A percentile compares a stretch with the other conserved stretches of the same genome.
Evolutionary conservation across 2,113 vertebrate species (phyloP).

Genomic region (Rhinoderma darwinii): DNA sequence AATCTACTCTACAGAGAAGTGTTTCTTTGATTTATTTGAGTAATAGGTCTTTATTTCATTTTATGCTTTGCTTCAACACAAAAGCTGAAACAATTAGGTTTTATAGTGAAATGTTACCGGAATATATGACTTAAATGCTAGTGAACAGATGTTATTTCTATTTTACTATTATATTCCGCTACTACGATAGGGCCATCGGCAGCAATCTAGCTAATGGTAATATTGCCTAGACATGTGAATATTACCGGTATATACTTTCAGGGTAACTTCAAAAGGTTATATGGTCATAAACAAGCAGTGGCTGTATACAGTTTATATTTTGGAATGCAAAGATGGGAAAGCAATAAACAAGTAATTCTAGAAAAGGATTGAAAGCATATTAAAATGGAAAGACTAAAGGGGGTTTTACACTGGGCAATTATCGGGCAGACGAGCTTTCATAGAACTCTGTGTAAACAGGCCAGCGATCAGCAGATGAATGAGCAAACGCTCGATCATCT

Average conservation of each 20-base stretch:
- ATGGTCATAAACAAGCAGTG: not conserved
- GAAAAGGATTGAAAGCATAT: too few species aligned
- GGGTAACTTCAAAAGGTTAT: not conserved
- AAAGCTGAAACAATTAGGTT: conserved; percentile 27
- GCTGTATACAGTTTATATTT: not conserved
- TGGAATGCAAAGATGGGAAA: too few species aligned
- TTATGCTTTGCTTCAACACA: not conserved
- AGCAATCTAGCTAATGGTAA: not conserved
- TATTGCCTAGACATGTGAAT: not conserved
- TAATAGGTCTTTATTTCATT: conserved; percentile 30
- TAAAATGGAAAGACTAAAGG: not conserved
- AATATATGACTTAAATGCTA: not conserved
- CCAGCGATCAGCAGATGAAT: too few species aligned
- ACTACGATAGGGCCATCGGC: not conserved
- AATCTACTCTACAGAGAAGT: not conserved
- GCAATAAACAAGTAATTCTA: too few species aligned
- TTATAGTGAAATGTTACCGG: not conserved
- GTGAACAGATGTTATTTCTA: not conserved
- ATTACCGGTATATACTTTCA: not conserved
- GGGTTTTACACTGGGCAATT: too few species aligned
- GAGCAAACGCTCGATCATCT: too few species aligned
- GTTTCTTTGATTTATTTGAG: conserved; percentile 34
- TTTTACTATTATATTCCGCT: not conserved
- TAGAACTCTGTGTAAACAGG: too few species aligned
- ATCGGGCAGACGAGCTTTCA: too few species aligned